Conservation (phyloP, 2,113 vertebrate genomes). For the Otolemur garnettii region DNA sequence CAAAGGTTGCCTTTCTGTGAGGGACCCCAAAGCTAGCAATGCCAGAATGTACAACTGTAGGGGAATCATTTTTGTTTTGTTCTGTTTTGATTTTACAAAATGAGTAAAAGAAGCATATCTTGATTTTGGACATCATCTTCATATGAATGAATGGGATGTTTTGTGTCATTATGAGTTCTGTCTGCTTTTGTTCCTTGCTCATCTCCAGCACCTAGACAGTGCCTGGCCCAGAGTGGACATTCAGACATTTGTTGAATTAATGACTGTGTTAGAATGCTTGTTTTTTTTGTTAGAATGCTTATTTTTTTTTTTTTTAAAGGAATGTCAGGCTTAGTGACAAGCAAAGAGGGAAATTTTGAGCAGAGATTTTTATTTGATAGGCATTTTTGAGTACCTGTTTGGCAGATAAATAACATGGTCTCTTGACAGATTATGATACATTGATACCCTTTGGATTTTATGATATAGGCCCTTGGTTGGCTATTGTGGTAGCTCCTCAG, state of each 20-base stretch:
- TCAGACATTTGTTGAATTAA: not conserved
- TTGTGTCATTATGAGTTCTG: not conserved
- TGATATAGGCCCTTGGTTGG: not conserved
- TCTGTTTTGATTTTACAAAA: conserved; percentile 34
- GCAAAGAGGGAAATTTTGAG: not conserved
- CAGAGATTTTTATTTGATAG: conserved; percentile 38
- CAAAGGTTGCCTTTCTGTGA: not conserved
- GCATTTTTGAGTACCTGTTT: conserved; percentile 32
- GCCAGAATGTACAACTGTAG: not conserved
- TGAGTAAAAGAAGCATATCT: not conserved
- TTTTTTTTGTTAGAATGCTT: not conserved
- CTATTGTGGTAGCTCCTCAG: not conserved
- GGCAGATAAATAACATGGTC: not conserved
- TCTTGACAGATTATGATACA: not conserved
- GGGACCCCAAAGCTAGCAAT: not conserved
- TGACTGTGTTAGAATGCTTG: not conserved
- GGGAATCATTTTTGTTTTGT: not conserved
- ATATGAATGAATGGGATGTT: not conserved
- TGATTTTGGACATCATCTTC: conserved; percentile 20
- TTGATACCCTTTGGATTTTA: not conserved
- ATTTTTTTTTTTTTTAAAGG: not conserved
- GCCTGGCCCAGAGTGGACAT: not conserved
- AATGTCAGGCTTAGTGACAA: conserved; percentile 28
- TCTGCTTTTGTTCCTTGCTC: not conserved
- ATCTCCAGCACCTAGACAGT: not conserved